These are phyloP conservation scores for Periplaneta americana DNA, from an alignment of 1,140 invertebrate species.

Conservation along the genomic window DNA sequence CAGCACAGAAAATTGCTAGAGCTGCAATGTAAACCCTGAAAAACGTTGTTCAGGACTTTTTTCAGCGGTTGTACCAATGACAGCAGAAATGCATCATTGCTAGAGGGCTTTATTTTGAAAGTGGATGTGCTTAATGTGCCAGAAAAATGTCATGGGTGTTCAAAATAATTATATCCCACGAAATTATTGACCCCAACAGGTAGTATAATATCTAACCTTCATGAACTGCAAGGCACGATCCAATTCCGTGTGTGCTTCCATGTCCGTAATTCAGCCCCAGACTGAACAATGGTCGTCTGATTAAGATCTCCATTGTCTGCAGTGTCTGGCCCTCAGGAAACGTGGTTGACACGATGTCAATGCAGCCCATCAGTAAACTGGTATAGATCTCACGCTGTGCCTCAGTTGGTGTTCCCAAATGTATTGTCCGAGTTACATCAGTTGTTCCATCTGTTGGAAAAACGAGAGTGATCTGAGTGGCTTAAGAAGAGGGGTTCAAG, in stretches of 20 bases:
- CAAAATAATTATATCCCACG: not conserved
- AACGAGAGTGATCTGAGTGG: too few relatives aligned
- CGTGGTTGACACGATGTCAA: slow-evolving; percentile 38
- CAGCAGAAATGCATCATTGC: slow-evolving; percentile 39
- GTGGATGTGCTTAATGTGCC: too few relatives aligned
- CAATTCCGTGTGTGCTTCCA: slow-evolving; percentile 58
- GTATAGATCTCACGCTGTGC: slow-evolving; percentile 56
- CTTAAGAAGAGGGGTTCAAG: too few relatives aligned
- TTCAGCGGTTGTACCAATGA: not conserved
- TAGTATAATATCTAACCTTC: slow-evolving; percentile 57
- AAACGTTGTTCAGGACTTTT: too few relatives aligned
- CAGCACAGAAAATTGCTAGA: too few relatives aligned
- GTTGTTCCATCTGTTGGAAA: slow-evolving; percentile 52
- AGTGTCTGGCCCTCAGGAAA: slow-evolving; percentile 38
- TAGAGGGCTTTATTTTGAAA: not conserved
- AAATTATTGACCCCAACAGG: not conserved
- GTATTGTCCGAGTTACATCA: slow-evolving; percentile 60
- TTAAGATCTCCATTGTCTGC: slow-evolving; percentile 40
- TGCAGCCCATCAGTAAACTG: slow-evolving; percentile 56
- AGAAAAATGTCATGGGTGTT: not conserved
- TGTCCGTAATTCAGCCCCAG: slow-evolving; percentile 52
- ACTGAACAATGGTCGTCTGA: slow-evolving; percentile 44
- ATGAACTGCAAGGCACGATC: slow-evolving; percentile 54
- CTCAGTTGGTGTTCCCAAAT: slow-evolving; percentile 48
- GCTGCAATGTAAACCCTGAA: too few relatives aligned